A percentile compares a stretch with the other conserved stretches of the same genome.
phyloP scores from a whole-genome alignment of 2,113 vertebrate genomes.

The Gambusia affinis region DNA sequence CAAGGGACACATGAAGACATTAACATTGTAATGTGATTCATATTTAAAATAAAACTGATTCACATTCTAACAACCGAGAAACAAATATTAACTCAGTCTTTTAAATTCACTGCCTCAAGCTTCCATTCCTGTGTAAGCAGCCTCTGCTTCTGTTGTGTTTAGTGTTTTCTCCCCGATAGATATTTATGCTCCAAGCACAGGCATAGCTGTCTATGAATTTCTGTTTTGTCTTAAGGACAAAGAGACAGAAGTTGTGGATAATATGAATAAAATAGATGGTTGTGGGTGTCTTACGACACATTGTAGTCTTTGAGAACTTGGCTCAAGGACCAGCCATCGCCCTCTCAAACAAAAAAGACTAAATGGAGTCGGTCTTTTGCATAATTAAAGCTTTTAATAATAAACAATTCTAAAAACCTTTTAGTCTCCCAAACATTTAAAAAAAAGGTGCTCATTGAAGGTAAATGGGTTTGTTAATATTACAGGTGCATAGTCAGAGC shows the following conservation, averaged over 20 bases:
- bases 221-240: constrained; percentile 38
- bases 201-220: constrained; percentile 51
- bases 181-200: constrained; percentile 44
- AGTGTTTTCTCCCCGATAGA: constrained; percentile 48
- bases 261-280: constrained; percentile 41
- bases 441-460: neutral
- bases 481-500: neutral
- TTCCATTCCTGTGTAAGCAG: constrained; percentile 38
- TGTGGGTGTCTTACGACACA: constrained; percentile 35
- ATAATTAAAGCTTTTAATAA: neutral
- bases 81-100: constrained; percentile 25
- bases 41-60: constrained; percentile 39
- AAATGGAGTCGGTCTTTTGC: neutral
- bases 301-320: constrained; percentile 35
- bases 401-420: neutral
- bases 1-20: neutral
- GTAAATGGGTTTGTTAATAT: too few species aligned
- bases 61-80: constrained; percentile 26
- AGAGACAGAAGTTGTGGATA: constrained; percentile 20
- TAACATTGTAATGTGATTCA: constrained; percentile 17
- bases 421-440: neutral
- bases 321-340: constrained; percentile 26
- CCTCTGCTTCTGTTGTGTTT: constrained; percentile 36
- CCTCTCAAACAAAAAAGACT: constrained; percentile 4
- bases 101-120: constrained; percentile 44